Evolutionary conservation across 1,140 invertebrate species (phyloP).

Genomic region (Caerostris darwini): DNA sequence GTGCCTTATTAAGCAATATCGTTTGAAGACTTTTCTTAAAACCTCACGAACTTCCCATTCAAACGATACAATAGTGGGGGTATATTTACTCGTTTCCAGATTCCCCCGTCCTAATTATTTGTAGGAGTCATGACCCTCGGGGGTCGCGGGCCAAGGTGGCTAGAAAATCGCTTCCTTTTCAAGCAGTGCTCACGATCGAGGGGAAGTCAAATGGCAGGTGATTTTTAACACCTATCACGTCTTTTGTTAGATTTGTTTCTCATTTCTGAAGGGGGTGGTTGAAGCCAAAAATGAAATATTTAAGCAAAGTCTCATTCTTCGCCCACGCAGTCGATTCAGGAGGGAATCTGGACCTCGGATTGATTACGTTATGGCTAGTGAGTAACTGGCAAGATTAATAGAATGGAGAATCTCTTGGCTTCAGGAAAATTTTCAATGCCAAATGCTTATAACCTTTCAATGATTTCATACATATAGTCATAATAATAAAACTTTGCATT

Average conservation of each 20-base stretch:
- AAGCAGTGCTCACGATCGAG: constrained; percentile 3
- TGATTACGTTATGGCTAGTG: not conserved
- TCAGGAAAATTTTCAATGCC: not conserved
- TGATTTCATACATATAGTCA: not conserved
- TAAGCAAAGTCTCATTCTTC: constrained; percentile 6
- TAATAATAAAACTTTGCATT: too few species aligned
- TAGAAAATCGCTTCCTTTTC: constrained; percentile 14
- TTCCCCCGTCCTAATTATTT: constrained; percentile 60
- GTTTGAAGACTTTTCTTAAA: constrained; percentile 40
- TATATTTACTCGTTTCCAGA: constrained; percentile 42
- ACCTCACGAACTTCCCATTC: constrained; percentile 48
- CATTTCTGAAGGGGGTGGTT: constrained; percentile 28
- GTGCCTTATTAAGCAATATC: constrained; percentile 15
- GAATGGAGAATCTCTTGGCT: not conserved
- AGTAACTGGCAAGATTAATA: constrained; percentile 24
- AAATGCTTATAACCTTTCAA: not conserved
- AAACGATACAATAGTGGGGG: constrained; percentile 14
- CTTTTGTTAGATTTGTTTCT: constrained; percentile 11
- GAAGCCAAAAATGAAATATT: constrained; percentile 28
- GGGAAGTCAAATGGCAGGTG: constrained; percentile 49
- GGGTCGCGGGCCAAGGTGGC: constrained; percentile 28
- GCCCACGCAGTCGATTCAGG: not conserved
- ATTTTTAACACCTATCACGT: constrained; percentile 57
- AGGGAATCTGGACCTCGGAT: constrained; percentile 3
- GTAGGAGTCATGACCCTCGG: constrained; percentile 44